Conservation (phyloP, 37 sponge, comb jelly and placozoan species). For the Oopsacas minuta region DNA sequence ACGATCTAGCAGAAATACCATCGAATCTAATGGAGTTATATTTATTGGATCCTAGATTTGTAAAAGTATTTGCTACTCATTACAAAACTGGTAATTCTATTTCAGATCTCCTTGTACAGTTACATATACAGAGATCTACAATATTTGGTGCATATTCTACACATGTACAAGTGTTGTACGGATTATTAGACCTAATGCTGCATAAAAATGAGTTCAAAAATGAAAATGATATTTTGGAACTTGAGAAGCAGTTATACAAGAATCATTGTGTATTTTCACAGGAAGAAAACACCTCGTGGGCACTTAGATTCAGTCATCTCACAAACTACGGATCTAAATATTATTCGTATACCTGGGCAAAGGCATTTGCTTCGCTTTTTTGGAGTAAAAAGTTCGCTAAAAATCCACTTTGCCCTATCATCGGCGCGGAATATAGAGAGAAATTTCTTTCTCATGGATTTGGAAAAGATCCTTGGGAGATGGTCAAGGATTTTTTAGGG, state of each 20-base stretch:
- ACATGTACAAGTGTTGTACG: constrained; percentile 49
- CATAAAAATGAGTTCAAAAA: constrained; percentile 27
- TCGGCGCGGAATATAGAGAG: constrained; percentile 34
- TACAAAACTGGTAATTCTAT: constrained; percentile 24
- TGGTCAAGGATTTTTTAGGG: constrained; percentile 51
- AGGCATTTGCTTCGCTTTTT: constrained; percentile 64
- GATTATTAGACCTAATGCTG: constrained; percentile 48
- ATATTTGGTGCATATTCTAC: constrained; percentile 44
- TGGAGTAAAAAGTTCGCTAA: constrained; percentile 57
- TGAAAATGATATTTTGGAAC: not conserved
- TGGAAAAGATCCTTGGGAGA: constrained; percentile 27
- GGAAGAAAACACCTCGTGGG: constrained; percentile 34
- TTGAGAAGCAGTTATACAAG: constrained; percentile 27
- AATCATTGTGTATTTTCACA: constrained; percentile 26
- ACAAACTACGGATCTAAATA: constrained; percentile 69
- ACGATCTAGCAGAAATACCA: constrained; percentile 91
- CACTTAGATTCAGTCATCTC: constrained; percentile 69
- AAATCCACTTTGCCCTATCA: constrained; percentile 55
- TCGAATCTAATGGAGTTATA: constrained; percentile 83
- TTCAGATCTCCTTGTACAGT: not conserved
- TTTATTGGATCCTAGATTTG: constrained; percentile 42
- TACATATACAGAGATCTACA: constrained; percentile 7
- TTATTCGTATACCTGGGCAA: constrained; percentile 82
- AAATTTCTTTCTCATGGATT: constrained; percentile 55
- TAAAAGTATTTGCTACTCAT: constrained; percentile 45